Conservation (phyloP, 2,888 invertebrate genomes). For the Apamea crenata region DNA sequence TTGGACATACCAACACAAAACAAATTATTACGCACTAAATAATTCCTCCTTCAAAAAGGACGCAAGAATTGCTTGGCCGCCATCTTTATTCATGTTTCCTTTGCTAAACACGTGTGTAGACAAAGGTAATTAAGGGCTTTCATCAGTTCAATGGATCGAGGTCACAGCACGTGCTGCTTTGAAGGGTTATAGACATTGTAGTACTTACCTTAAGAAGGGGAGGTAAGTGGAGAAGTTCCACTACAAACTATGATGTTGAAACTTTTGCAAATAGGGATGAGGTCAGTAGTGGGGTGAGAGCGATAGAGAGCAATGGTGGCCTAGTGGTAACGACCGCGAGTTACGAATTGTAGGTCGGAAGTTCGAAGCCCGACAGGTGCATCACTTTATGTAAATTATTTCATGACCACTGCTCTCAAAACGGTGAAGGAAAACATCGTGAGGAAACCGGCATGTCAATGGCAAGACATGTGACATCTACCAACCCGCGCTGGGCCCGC, state of each 20-base stretch:
- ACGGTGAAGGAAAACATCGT: neutral
- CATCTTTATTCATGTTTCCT: slow-evolving; percentile 62
- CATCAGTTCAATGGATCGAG: slow-evolving; percentile 73
- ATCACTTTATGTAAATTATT: neutral
- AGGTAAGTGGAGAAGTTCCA: slow-evolving; percentile 34
- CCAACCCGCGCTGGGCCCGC: neutral
- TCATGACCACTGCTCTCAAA: neutral
- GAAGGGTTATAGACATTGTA: slow-evolving; percentile 59
- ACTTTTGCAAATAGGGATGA: neutral
- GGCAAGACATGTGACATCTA: neutral
- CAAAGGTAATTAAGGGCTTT: slow-evolving; percentile 83
- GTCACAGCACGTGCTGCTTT: slow-evolving; percentile 77
- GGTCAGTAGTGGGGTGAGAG: neutral
- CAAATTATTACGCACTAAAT: slow-evolving; percentile 50
- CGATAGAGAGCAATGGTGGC: neutral
- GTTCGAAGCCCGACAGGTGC: too few relatives aligned
- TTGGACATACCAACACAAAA: slow-evolving; percentile 18
- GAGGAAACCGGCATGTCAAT: neutral
- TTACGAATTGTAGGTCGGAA: neutral
- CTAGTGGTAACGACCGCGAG: neutral
- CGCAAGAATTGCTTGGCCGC: slow-evolving; percentile 50
- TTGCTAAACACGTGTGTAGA: slow-evolving; percentile 79
- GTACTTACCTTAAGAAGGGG: slow-evolving; percentile 6
- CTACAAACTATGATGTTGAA: neutral
- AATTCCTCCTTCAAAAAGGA: slow-evolving; percentile 27